These are phyloP conservation scores for Pelosia muscerda DNA, from an alignment of 2,888 invertebrate genomes.

Conservation along the genomic window DNA sequence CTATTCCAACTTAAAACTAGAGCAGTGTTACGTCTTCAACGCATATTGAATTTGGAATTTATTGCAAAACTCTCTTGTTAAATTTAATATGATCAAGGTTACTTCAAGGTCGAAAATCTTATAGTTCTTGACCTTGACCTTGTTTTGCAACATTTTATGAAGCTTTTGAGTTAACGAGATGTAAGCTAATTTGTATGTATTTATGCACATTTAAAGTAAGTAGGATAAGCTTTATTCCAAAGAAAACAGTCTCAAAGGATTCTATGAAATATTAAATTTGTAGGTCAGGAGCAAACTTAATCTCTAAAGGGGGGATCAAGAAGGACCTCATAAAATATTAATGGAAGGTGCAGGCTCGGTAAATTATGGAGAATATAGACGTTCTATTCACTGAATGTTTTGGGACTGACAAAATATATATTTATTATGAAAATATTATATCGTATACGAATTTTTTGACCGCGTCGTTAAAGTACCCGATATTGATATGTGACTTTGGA, in stretches of 20 bases:
- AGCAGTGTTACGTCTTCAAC: background rate
- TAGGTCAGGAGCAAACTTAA: slow-evolving; percentile 32
- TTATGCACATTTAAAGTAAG: slow-evolving; percentile 12
- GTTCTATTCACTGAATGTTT: background rate
- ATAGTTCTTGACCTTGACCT: background rate
- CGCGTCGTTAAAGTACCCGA: background rate
- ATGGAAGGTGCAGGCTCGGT: slow-evolving; percentile 16
- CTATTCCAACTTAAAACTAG: background rate
- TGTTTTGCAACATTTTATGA: background rate
- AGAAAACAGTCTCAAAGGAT: slow-evolving; percentile 30
- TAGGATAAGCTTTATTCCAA: slow-evolving; percentile 19
- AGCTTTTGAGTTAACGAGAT: background rate
- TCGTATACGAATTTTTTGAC: background rate
- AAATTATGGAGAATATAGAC: background rate
- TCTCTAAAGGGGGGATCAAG: slow-evolving; percentile 34
- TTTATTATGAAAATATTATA: no score
- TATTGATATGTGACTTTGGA: background rate
- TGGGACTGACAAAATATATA: background rate
- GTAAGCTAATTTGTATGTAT: slow-evolving; percentile 3
- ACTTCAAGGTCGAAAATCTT: background rate
- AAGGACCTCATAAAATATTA: slow-evolving; percentile 38
- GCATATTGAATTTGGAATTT: background rate
- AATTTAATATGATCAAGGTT: background rate
- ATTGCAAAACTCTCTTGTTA: no score
- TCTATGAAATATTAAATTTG: slow-evolving; percentile 42